A percentile compares a stretch with the other conserved stretches of the same genome.
Evolutionary conservation across 2,888 invertebrate species (phyloP).

Genomic region (Dicyrtomina minuta): DNA sequence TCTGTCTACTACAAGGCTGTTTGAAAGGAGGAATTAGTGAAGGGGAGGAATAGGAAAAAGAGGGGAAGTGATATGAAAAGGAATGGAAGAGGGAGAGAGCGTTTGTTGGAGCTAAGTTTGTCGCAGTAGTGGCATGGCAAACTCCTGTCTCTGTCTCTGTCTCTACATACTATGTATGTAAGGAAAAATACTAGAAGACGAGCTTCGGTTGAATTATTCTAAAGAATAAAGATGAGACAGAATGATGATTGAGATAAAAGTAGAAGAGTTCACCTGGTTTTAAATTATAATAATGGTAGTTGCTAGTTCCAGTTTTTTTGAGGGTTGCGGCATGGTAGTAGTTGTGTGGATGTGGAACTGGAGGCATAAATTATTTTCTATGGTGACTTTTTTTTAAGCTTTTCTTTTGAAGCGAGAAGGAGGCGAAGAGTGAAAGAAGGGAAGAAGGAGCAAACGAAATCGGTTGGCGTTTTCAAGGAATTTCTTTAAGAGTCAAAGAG

Average conservation of each 20-base stretch:
- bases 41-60: background rate
- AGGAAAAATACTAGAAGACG: background rate
- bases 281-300: constrained; percentile 29
- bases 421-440: background rate
- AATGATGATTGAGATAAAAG: constrained; percentile 6
- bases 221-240: background rate
- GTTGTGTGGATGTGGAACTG: constrained; percentile 17
- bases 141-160: background rate
- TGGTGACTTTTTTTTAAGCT: constrained; percentile 18
- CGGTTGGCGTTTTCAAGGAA: background rate
- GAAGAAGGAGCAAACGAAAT: constrained; percentile 3
- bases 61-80: background rate
- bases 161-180: background rate
- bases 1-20: no score
- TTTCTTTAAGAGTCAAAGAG: background rate
- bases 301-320: constrained; percentile 15
- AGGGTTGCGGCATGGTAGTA: background rate
- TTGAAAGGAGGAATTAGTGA: background rate
- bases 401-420: background rate
- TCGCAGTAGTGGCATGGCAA: background rate
- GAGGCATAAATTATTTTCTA: constrained; percentile 27
- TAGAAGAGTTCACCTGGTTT: constrained; percentile 24
- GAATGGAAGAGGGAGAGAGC: background rate
- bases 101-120: background rate
- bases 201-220: background rate